Evolutionary conservation across 2,113 vertebrate species (phyloP), one percentile per base, ranked within the genome.

Genomic region (Psammodynastes pulverulentus): DNA sequence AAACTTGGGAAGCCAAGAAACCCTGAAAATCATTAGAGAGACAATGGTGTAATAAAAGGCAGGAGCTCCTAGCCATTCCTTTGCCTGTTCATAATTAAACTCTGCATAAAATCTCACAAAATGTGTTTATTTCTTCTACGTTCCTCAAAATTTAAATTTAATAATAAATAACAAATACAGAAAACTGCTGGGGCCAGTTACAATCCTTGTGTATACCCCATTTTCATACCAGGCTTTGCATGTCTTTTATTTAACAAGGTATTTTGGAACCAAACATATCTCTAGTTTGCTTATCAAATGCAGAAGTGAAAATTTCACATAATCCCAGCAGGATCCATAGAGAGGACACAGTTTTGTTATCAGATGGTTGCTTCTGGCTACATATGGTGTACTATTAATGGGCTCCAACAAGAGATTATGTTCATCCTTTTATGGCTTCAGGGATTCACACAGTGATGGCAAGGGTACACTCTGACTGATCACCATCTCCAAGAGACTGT

Each of bases 211-310:
- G 24, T 24, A 24, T 67, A 19, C 3, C 21, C 39, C 17, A 21
- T 39, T 58, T 39, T 62, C 9, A 43, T 15, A 52, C 39, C 12
- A 29, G 7, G 4, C 43, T 67, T 67, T 52, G 67, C 39, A 54
- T n/a, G 26, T 5, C 23, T 13, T 56, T 56, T 52, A 46, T 34
- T 34, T 62, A 87, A 17, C 48, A 49, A 2, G 49, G 84, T 89
- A 9, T 2, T 17, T 87, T 89, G 17, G 52, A 91, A 51, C 0
- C 0, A 46, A 51, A n/a, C 85, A 87, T 13, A 56, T 26, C 1
- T 0, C 0, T 15, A 58, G 49, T 43, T 26, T 85, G 5, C 5
- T 91, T 0, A 0, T 45, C 24, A 0, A 4, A 29, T 6, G 29
- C 67, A 89, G 89, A 48, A n/a, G 17, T 56, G 84, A 52, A 13